A percentile compares a stretch with the other conserved stretches of the same genome.
Evolutionary conservation across 1,140 invertebrate species (phyloP).

Genomic region (Aphaenogaster rudis): DNA sequence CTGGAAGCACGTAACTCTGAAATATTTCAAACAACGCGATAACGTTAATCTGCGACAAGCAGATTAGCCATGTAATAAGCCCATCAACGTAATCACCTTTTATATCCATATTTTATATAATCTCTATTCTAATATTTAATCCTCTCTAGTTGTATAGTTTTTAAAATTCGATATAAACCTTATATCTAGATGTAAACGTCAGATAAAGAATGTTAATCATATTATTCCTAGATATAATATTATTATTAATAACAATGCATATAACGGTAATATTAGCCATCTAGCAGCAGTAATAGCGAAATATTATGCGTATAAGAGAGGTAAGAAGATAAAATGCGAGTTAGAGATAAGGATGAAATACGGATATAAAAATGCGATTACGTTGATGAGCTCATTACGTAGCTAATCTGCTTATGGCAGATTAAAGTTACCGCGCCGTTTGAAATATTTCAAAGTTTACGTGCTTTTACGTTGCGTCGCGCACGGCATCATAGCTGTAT

Average conservation of each 20-base stretch:
- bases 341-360: conserved; percentile 53
- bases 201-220: not conserved
- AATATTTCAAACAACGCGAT: not conserved
- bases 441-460: conserved; percentile 59
- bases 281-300: not conserved
- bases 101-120: conserved; percentile 14
- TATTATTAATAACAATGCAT: conserved; percentile 22
- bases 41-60: conserved; percentile 5
- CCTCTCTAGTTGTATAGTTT: not conserved
- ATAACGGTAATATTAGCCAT: not conserved
- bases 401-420: conserved; percentile 54
- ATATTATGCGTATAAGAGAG: conserved; percentile 9
- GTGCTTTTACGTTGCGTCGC: conserved; percentile 37
- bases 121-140: not conserved
- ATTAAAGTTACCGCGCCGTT: conserved; percentile 58
- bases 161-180: not conserved
- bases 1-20: not conserved
- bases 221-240: not conserved
- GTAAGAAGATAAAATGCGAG: conserved; percentile 25
- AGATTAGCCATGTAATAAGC: not conserved
- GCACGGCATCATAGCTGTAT: not conserved
- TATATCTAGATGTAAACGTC: not conserved
- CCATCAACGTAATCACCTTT: conserved; percentile 4
- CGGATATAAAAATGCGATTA: conserved; percentile 56
- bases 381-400: conserved; percentile 45